Conservation (phyloP, 1,140 invertebrate genomes). For the Daktulosphaira vitifoliae region DNA sequence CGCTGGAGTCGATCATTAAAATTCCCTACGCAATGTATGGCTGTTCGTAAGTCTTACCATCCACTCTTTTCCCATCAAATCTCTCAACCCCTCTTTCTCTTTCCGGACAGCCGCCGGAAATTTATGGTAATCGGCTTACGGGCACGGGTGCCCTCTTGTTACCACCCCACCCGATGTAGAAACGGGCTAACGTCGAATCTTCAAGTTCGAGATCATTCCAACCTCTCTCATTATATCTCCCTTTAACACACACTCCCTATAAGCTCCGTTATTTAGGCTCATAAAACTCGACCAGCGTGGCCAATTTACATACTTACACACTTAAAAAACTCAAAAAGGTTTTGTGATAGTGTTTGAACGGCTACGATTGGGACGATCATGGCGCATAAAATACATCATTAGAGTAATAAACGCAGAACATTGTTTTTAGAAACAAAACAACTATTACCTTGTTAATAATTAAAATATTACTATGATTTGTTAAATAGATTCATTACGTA, state of each 20-base stretch:
- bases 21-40: constrained; percentile 11
- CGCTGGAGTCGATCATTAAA: constrained; percentile 22
- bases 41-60: background rate
- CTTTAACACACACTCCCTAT: background rate
- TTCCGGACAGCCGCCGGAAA: background rate
- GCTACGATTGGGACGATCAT: too few relatives aligned
- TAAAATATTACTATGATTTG: too few relatives aligned
- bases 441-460: too few relatives aligned
- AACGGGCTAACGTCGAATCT: too few relatives aligned
- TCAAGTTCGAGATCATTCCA: background rate
- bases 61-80: background rate
- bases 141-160: background rate
- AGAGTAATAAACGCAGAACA: too few relatives aligned
- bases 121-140: constrained; percentile 33
- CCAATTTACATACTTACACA: background rate
- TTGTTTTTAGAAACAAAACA: too few relatives aligned
- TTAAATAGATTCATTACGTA: too few relatives aligned
- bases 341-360: too few relatives aligned
- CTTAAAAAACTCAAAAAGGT: background rate
- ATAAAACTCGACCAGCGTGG: background rate
- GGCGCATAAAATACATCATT: too few relatives aligned
- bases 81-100: background rate
- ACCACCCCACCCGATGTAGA: background rate
- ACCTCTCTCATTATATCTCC: background rate
- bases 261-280: background rate